phyloP scores from a whole-genome alignment of 2,888 invertebrate genomes.

The Trachelus tabidus region DNA sequence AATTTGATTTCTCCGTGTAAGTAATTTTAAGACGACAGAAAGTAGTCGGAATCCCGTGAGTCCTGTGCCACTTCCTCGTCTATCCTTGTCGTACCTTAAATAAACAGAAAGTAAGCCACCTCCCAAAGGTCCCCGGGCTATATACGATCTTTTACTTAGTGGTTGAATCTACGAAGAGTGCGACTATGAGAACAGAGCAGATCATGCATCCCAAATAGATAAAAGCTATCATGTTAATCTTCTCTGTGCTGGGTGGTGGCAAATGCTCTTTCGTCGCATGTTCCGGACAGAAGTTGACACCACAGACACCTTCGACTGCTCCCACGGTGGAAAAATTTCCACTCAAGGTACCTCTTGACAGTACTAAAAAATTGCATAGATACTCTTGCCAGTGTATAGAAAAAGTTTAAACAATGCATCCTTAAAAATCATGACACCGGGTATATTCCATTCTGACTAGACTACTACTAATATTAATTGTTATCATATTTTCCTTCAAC shows the following conservation, averaged over 20 bases:
- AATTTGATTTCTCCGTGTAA: constrained; percentile 72
- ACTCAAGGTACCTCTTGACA: neutral
- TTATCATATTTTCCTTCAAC: neutral
- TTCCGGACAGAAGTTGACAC: constrained; percentile 68
- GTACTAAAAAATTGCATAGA: neutral
- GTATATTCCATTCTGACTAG: neutral
- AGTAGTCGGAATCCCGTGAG: constrained; percentile 67
- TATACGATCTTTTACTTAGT: constrained; percentile 63
- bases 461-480: neutral
- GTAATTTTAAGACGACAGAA: constrained; percentile 71
- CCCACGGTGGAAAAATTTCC: constrained; percentile 56
- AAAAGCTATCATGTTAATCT: constrained; percentile 71
- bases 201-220: constrained; percentile 74
- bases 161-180: constrained; percentile 73
- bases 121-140: neutral
- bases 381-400: neutral
- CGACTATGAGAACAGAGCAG: constrained; percentile 71
- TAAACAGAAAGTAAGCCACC: neutral
- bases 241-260: constrained; percentile 67
- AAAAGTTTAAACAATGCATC: neutral
- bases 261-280: constrained; percentile 67
- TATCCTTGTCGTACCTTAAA: constrained; percentile 67
- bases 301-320: constrained; percentile 66
- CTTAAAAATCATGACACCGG: neutral
- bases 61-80: constrained; percentile 60